Conservation (phyloP, 2,888 invertebrate genomes). For the Uropetala carovei region DNA sequence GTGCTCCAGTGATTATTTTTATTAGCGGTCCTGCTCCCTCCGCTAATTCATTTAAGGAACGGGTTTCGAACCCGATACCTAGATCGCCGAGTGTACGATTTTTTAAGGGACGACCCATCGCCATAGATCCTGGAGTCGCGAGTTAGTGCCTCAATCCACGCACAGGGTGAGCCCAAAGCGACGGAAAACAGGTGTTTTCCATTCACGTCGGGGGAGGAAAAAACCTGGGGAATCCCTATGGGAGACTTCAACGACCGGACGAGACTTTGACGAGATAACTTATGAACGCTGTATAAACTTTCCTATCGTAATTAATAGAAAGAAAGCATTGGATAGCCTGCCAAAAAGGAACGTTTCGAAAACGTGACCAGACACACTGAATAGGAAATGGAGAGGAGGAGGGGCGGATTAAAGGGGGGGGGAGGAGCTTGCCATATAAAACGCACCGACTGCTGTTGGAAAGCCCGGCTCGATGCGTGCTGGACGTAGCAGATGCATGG, state of each 20-base stretch:
- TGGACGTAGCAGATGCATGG: too few relatives aligned
- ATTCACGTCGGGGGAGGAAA: too few relatives aligned
- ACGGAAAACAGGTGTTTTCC: not conserved
- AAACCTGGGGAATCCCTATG: not conserved
- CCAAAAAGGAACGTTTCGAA: too few relatives aligned
- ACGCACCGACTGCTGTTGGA: too few relatives aligned
- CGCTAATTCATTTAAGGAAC: not conserved
- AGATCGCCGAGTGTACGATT: not conserved
- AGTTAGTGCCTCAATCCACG: not conserved
- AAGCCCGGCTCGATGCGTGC: too few relatives aligned
- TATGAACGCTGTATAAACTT: too few relatives aligned
- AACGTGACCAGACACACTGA: too few relatives aligned
- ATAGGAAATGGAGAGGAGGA: too few relatives aligned
- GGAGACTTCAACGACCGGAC: constrained; percentile 8
- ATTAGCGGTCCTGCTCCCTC: not conserved
- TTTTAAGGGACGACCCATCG: not conserved
- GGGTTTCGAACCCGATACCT: not conserved
- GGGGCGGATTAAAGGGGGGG: too few relatives aligned
- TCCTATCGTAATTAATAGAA: too few relatives aligned
- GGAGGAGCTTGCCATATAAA: too few relatives aligned
- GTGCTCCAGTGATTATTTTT: not conserved
- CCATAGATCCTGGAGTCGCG: not conserved
- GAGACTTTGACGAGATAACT: not conserved
- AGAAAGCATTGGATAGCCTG: too few relatives aligned
- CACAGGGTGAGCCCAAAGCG: not conserved